phyloP scores from a whole-genome alignment of 2,113 vertebrate genomes.

The Lasiurus cinereus region DNA sequence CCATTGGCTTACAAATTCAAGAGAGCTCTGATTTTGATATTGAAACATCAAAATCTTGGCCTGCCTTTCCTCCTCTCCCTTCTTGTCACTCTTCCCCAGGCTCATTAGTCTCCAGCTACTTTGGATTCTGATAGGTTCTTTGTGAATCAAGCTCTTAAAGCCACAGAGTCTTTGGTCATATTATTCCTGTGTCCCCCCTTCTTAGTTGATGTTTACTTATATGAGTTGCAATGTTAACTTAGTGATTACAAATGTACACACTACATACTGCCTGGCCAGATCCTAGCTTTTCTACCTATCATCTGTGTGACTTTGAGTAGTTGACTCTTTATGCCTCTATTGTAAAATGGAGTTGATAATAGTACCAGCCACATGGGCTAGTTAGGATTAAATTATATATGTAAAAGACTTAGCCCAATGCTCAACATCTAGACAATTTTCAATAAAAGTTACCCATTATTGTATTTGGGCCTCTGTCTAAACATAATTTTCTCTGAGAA shows the following conservation, averaged over 20 bases:
- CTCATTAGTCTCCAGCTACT: not conserved
- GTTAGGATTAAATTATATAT: not conserved
- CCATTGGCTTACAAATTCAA: not conserved
- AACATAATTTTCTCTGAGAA: not conserved
- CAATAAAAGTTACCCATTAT: not conserved
- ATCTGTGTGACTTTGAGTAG: conserved; percentile 10
- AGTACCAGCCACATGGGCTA: not conserved
- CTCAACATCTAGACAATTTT: not conserved
- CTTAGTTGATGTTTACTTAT: not conserved
- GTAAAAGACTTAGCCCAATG: not conserved
- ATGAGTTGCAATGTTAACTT: not conserved
- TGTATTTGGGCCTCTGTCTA: not conserved
- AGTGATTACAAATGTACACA: not conserved
- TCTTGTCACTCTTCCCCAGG: not conserved
- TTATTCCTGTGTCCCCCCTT: not conserved
- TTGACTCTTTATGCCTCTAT: not conserved
- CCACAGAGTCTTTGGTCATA: not conserved
- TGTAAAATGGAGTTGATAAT: not conserved
- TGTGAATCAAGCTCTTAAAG: not conserved
- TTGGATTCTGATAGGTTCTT: not conserved
- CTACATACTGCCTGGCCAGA: not conserved
- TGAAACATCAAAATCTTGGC: too few relatives aligned
- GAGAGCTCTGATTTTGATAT: not conserved
- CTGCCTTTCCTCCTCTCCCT: not conserved
- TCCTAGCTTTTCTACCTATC: not conserved